phyloP scores from a whole-genome alignment of 2,888 invertebrate species.

The Ophioninae sp. region DNA sequence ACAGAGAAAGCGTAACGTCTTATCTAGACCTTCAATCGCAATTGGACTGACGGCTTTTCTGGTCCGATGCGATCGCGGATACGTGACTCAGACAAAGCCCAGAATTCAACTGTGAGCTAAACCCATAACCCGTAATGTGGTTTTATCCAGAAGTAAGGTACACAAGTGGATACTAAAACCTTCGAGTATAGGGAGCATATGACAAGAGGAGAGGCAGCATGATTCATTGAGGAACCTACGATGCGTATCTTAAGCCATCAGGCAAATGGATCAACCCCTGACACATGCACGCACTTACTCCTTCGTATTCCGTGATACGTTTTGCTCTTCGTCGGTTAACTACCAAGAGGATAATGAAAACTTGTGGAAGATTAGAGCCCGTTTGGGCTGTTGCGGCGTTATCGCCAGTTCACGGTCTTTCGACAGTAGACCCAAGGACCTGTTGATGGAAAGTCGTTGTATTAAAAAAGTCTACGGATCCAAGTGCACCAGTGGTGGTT shows the following conservation, averaged over 20 bases:
- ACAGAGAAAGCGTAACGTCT: conserved; percentile 55
- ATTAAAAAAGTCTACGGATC: too few species aligned
- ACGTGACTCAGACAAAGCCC: conserved; percentile 60
- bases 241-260: conserved; percentile 29
- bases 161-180: conserved; percentile 26
- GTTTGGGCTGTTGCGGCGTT: neutral
- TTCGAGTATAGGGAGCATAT: conserved; percentile 11
- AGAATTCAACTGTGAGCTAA: conserved; percentile 54
- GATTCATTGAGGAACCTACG: conserved; percentile 63
- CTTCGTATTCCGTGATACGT: neutral
- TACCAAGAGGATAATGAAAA: neutral
- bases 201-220: conserved; percentile 47
- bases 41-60: conserved; percentile 66
- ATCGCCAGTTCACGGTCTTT: neutral
- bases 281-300: conserved; percentile 36
- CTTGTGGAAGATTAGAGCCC: neutral
- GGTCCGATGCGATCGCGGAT: conserved; percentile 58
- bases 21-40: conserved; percentile 64
- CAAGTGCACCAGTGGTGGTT: too few species aligned
- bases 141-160: conserved; percentile 3
- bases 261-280: conserved; percentile 34
- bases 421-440: too few species aligned
- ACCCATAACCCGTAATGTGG: conserved; percentile 10
- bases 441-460: too few species aligned
- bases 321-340: neutral